phyloP scores from a whole-genome alignment of 64 coral and sea anemone species.

The Orbicella faveolata region DNA sequence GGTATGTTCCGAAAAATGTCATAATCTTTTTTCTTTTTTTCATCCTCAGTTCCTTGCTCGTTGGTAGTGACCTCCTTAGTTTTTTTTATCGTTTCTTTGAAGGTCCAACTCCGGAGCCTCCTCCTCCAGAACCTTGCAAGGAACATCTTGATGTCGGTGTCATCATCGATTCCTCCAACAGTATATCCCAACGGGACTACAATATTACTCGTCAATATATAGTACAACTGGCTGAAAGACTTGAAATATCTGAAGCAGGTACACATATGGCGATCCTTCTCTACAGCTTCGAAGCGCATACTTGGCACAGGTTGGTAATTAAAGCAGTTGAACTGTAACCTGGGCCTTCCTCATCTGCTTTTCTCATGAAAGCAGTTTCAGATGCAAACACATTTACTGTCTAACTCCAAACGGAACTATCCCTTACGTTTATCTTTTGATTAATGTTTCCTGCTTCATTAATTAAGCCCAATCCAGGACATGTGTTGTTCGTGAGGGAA shows the following conservation, averaged over 20 bases:
- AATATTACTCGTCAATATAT: not conserved
- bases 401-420: too few relatives aligned
- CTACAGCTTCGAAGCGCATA: slow-evolving; percentile 20
- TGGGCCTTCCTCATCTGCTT: too few relatives aligned
- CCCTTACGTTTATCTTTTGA: too few relatives aligned
- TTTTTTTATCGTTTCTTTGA: not conserved
- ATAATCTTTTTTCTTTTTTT: too few relatives aligned
- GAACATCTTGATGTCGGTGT: slow-evolving; percentile 20
- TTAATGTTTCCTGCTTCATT: too few relatives aligned
- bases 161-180: slow-evolving; percentile 4
- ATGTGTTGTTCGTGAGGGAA: too few relatives aligned
- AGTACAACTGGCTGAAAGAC: not conserved
- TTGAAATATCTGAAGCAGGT: not conserved
- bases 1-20: too few relatives aligned
- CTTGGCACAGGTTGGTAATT: not conserved
- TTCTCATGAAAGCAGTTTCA: too few relatives aligned
- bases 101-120: not conserved
- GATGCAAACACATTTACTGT: too few relatives aligned
- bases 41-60: too few relatives aligned
- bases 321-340: too few relatives aligned
- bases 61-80: not conserved
- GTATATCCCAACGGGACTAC: not conserved
- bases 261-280: slow-evolving; percentile 12
- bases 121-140: not conserved
- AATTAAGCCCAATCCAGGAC: too few relatives aligned